Percentiles rank a stretch among this genome's conserved stretches.
Conservation (phyloP, 2,113 vertebrate species). For the Daubentonia madagascariensis region DNA sequence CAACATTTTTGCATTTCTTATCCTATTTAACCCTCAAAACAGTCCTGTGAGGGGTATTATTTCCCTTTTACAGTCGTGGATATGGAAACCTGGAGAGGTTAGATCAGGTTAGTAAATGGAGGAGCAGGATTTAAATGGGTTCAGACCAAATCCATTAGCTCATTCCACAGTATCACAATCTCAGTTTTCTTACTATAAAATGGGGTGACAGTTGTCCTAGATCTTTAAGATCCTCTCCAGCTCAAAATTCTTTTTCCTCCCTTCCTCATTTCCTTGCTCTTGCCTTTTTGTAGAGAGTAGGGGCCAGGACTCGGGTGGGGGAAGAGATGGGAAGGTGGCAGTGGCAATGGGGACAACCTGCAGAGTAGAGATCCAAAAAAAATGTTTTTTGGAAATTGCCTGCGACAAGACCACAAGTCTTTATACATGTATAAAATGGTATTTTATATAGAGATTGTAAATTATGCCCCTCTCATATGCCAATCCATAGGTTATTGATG, state of each 20-base stretch:
- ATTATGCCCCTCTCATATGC: neutral
- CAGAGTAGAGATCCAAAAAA: neutral
- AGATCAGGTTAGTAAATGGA: neutral
- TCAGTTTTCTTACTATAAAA: neutral
- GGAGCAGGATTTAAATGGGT: neutral
- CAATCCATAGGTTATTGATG: neutral
- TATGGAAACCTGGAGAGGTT: neutral
- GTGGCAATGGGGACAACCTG: neutral
- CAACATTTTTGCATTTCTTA: neutral
- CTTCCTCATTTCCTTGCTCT: neutral
- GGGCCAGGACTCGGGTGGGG: neutral
- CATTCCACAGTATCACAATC: neutral
- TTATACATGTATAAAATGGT: neutral
- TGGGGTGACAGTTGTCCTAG: neutral
- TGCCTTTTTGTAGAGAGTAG: neutral
- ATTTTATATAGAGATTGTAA: neutral
- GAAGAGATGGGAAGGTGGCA: neutral
- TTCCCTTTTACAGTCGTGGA: neutral
- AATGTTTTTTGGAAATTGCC: neutral
- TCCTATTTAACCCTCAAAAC: neutral
- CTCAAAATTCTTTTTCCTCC: neutral
- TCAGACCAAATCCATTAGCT: neutral
- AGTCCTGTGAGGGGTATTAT: neutral
- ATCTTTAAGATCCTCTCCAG: neutral
- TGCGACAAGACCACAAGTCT: neutral